Evolutionary conservation across 2,113 vertebrate species (phyloP).

Genomic region (rat (Rattus norvegicus)): DNA sequence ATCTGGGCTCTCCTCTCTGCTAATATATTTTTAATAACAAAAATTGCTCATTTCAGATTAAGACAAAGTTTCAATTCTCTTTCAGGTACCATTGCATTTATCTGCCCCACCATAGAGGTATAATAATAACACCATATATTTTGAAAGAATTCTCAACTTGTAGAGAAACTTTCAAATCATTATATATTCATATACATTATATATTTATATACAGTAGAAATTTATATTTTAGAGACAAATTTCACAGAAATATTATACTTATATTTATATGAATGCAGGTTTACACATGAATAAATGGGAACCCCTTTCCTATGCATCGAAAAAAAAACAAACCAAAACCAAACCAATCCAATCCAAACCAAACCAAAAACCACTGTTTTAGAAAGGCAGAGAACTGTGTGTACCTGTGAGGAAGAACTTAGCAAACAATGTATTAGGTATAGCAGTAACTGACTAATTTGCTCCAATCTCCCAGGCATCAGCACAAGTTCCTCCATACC

Average conservation of each 20-base stretch:
- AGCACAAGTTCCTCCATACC: too few species aligned
- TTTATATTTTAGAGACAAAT: neutral
- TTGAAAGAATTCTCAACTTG: constrained; percentile 10
- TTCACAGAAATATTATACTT: neutral
- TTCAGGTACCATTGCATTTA: neutral
- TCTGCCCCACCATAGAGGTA: neutral
- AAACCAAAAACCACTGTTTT: neutral
- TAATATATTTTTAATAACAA: neutral
- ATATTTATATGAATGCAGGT: neutral
- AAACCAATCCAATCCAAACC: too few species aligned
- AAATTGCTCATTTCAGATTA: neutral
- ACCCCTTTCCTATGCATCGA: neutral
- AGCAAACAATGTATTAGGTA: neutral
- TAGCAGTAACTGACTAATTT: too few species aligned
- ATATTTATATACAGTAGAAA: neutral
- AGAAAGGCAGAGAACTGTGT: neutral
- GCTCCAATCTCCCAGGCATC: too few species aligned
- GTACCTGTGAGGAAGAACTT: neutral
- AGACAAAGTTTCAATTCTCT: neutral
- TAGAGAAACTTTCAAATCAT: neutral
- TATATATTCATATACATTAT: neutral
- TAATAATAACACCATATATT: too few species aligned
- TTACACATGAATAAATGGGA: neutral
- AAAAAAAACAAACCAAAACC: neutral
- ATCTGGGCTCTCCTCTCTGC: neutral